Percentiles rank a stretch among this genome's conserved stretches.
Conservation (phyloP, 2,113 vertebrate genomes). For the Vicugna pacos region DNA sequence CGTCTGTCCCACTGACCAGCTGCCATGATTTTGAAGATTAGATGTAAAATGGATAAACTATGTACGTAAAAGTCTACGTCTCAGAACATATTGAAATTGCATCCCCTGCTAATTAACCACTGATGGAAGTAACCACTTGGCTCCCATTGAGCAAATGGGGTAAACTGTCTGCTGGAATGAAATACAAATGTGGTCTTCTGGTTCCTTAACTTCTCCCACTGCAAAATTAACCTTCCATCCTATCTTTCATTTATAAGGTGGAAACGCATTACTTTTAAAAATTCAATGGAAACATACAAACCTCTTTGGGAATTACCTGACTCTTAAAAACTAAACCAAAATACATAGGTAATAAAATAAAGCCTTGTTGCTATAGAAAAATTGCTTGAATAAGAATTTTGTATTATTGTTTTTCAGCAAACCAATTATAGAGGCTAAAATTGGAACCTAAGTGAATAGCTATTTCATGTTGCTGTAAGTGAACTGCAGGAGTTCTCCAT, state of each 20-base stretch:
- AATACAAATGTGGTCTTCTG: neutral
- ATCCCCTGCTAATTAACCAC: neutral
- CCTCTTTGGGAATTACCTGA: conserved; percentile 59
- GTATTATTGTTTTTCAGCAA: conserved; percentile 77
- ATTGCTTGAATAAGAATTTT: conserved; percentile 60
- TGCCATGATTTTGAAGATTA: conserved; percentile 6
- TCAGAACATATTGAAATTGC: neutral
- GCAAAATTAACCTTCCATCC: conserved; percentile 46
- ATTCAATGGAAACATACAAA: conserved; percentile 67
- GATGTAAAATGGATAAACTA: neutral
- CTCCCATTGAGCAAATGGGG: neutral
- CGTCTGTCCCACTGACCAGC: neutral
- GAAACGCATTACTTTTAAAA: conserved; percentile 71
- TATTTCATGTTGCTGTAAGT: conserved; percentile 74
- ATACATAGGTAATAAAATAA: conserved; percentile 71
- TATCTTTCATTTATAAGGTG: conserved; percentile 68
- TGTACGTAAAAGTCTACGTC: neutral
- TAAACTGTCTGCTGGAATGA: neutral
- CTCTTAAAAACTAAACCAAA: conserved; percentile 68
- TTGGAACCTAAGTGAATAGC: conserved; percentile 65
- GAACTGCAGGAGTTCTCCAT: conserved; percentile 52
- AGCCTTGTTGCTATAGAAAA: conserved; percentile 61
- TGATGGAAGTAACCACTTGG: neutral
- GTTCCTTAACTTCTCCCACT: conserved; percentile 24
- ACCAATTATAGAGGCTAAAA: conserved; percentile 70